Percentiles rank a stretch among this genome's conserved stretches.
These are phyloP conservation scores for Xyrauchen texanus DNA, from an alignment of 2,113 vertebrate species.

Conservation along the genomic window DNA sequence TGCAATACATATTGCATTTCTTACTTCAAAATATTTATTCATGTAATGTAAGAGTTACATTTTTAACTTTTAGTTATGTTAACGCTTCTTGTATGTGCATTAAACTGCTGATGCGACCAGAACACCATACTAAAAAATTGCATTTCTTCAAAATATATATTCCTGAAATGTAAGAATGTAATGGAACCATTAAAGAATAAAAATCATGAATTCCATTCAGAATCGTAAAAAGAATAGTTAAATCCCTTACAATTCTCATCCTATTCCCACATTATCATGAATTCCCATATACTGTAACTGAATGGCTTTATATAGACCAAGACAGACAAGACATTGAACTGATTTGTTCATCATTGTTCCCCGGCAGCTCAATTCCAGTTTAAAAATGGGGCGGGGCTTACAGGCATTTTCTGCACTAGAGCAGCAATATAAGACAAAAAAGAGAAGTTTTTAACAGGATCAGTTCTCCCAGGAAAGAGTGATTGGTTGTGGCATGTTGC, in stretches of 20 bases:
- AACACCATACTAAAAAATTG: too few species aligned
- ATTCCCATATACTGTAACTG: not conserved
- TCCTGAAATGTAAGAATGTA: too few species aligned
- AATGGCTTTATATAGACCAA: not conserved
- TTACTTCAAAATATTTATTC: too few species aligned
- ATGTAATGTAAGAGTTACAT: too few species aligned
- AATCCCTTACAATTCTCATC: not conserved
- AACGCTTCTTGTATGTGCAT: too few species aligned
- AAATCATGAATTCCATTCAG: too few species aligned
- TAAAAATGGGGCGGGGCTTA: not conserved
- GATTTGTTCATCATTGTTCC: constrained; percentile 11
- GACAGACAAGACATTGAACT: not conserved
- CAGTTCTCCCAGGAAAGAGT: constrained; percentile 49
- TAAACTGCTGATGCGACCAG: too few species aligned
- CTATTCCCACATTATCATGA: not conserved
- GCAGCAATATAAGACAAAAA: not conserved
- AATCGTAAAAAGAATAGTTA: not conserved
- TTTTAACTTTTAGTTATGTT: too few species aligned
- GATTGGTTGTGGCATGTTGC: constrained; percentile 58
- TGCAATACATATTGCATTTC: too few species aligned
- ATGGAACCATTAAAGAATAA: too few species aligned
- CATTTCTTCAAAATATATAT: too few species aligned
- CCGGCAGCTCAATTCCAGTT: not conserved
- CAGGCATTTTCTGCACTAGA: constrained; percentile 17
- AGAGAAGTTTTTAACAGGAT: constrained; percentile 41